Percentiles rank a stretch among this genome's conserved stretches.
These are phyloP conservation scores for Eristalis arbustorum DNA, from an alignment of 2,888 invertebrate genomes.

Conservation along the genomic window DNA sequence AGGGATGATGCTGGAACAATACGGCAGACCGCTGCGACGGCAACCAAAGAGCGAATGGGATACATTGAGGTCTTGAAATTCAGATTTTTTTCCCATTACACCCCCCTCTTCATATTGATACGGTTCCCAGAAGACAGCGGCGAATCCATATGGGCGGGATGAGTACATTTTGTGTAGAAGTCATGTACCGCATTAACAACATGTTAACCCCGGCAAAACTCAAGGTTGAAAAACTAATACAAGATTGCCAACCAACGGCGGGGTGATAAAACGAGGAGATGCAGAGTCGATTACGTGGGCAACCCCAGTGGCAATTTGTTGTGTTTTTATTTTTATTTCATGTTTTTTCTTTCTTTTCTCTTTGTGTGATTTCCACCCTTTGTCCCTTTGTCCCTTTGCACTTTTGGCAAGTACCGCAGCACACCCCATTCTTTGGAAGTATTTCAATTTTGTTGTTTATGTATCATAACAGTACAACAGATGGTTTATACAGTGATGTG, in stretches of 20 bases:
- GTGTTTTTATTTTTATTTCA: constrained; percentile 78
- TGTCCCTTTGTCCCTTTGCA: constrained; percentile 25
- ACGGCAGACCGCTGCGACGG: not conserved
- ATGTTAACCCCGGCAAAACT: constrained; percentile 77
- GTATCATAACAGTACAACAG: constrained; percentile 73
- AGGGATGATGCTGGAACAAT: not conserved
- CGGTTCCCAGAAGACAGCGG: constrained; percentile 78
- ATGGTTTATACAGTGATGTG: constrained; percentile 75
- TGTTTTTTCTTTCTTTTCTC: constrained; percentile 77
- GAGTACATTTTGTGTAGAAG: constrained; percentile 72
- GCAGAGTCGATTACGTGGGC: constrained; percentile 80
- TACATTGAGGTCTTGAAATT: constrained; percentile 49
- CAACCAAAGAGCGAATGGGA: not conserved
- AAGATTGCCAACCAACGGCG: constrained; percentile 64
- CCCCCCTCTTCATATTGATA: constrained; percentile 75
- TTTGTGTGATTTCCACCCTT: constrained; percentile 61
- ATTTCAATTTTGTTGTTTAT: constrained; percentile 72
- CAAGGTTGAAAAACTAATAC: constrained; percentile 70
- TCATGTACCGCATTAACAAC: constrained; percentile 77
- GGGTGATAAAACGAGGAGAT: constrained; percentile 72
- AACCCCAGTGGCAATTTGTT: constrained; percentile 81
- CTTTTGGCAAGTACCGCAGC: not conserved
- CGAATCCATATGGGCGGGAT: constrained; percentile 56
- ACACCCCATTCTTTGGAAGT: constrained; percentile 24
- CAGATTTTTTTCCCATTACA: constrained; percentile 69